Conservation (phyloP, 2,797 vertebrate genomes). For the Bucorvus abyssinicus region DNA sequence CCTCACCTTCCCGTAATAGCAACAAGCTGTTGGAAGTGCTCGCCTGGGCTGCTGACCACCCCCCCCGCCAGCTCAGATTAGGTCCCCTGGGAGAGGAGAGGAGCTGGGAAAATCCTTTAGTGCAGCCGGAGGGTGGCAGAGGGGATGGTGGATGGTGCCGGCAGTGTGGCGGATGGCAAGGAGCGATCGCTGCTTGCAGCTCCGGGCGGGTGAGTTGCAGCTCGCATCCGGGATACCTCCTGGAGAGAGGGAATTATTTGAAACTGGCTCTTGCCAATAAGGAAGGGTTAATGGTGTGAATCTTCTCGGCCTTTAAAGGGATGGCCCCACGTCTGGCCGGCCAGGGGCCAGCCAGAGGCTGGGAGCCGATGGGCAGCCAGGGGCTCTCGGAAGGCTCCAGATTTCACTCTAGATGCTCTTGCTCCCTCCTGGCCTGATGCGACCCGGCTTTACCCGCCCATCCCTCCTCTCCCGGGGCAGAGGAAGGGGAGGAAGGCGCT, state of each 20-base stretch:
- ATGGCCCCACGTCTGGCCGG: not conserved
- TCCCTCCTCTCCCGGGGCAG: not conserved
- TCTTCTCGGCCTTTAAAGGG: not conserved
- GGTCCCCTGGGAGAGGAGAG: not conserved
- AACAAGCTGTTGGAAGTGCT: not conserved
- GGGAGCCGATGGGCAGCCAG: not conserved
- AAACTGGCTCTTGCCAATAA: not conserved
- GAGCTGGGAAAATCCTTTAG: not conserved
- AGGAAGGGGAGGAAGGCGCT: not conserved
- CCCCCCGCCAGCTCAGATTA: not conserved
- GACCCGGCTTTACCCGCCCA: not conserved
- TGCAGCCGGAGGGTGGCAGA: not conserved
- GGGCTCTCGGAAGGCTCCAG: not conserved
- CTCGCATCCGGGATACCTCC: slow-evolving; percentile 24
- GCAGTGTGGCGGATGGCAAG: not conserved
- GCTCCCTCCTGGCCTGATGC: not conserved
- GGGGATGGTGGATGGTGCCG: not conserved
- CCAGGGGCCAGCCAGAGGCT: not conserved
- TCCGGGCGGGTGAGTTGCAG: slow-evolving; percentile 5
- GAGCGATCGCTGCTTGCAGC: not conserved
- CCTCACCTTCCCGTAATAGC: slow-evolving; percentile 17
- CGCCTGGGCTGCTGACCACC: not conserved
- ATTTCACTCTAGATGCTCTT: not conserved
- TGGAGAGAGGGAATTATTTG: not conserved
- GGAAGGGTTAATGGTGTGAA: slow-evolving; percentile 11